These are phyloP conservation scores for Druon quercuslanigerum DNA, from an alignment of 1,140 invertebrate genomes.

Conservation along the genomic window DNA sequence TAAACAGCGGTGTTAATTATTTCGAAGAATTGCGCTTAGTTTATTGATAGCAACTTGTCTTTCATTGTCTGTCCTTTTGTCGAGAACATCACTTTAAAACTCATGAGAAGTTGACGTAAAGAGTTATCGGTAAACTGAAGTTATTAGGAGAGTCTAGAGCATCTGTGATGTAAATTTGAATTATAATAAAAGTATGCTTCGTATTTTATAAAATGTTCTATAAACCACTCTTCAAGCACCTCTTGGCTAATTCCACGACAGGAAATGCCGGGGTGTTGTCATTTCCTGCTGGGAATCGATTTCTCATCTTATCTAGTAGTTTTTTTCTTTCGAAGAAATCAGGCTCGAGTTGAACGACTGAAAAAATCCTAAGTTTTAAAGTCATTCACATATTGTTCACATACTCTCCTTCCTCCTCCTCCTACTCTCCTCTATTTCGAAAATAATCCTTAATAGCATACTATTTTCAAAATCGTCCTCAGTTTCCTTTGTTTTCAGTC, in stretches of 20 bases:
- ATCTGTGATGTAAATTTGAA: too few species aligned
- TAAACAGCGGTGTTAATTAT: not conserved
- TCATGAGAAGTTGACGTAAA: too few species aligned
- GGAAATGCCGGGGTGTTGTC: constrained; percentile 6
- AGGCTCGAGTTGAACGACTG: too few species aligned
- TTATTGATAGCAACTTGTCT: not conserved
- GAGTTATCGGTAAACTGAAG: too few species aligned
- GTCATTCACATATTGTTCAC: not conserved
- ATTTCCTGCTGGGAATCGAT: constrained; percentile 15
- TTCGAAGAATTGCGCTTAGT: not conserved
- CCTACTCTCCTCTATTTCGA: not conserved
- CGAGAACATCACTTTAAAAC: too few species aligned
- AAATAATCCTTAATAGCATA: too few species aligned
- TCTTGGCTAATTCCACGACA: constrained; percentile 18
- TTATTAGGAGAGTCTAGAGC: too few species aligned
- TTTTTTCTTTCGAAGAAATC: not conserved
- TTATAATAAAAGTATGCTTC: too few species aligned
- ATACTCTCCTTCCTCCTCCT: not conserved
- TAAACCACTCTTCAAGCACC: not conserved
- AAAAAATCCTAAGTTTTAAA: not conserved
- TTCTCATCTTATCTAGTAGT: not conserved
- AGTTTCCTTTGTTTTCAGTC: too few species aligned
- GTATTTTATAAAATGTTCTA: too few species aligned
- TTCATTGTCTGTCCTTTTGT: too few species aligned
- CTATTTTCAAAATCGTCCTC: too few species aligned